Evolutionary conservation across 2,113 vertebrate species (phyloP), one percentile per base, ranked within the genome.

Genomic region (Poeciliopsis turrubarensis): DNA sequence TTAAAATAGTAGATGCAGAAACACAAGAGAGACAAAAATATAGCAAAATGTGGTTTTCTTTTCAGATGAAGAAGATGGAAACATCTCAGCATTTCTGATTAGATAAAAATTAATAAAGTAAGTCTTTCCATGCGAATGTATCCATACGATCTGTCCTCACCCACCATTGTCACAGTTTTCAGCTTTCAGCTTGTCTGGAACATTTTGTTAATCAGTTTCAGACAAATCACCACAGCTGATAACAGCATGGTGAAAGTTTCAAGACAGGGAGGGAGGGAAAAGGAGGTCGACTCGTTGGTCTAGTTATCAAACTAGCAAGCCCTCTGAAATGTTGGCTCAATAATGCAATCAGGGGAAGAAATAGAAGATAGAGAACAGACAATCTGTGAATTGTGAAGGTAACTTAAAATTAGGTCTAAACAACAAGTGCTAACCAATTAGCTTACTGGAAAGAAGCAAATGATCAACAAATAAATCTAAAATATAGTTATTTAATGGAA

Each of bases 301-400:
- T 60, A 67, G 15, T 68, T 60, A 78, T 76, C 60, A 73, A 47
- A 60, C 54, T 72, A 78, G 51, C 78, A 69, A 57, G 51, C 14
- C 22, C 30, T 41, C 65, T 1, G 8, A 63, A 51, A 65, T 73
- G 67, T 64, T 34, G 63, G n/a, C 37, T 26, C 65, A 39, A 39
- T 65, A 39, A 62, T 61, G 60, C 7, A 17, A 71, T 72, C 29
- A 22, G 25, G 60, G 13, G 27, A 61, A 14, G 31, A 57, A 66
- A 32, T 39, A 70, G 3, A 61, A 54, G 61, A 73, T 5, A 65
- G 51, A 74, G 60, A 30, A 19, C 1, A 4, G 66, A 66, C 54
- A 60, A 63, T 77, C 64, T n/a, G 75, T 72, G 22, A 72, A 85
- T 41, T 73, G 41, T 22, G 60, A 80, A 65, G 22, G 67, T 22